Conservation (phyloP, 2,797 vertebrate genomes). For the Protonibea diacanthus region DNA sequence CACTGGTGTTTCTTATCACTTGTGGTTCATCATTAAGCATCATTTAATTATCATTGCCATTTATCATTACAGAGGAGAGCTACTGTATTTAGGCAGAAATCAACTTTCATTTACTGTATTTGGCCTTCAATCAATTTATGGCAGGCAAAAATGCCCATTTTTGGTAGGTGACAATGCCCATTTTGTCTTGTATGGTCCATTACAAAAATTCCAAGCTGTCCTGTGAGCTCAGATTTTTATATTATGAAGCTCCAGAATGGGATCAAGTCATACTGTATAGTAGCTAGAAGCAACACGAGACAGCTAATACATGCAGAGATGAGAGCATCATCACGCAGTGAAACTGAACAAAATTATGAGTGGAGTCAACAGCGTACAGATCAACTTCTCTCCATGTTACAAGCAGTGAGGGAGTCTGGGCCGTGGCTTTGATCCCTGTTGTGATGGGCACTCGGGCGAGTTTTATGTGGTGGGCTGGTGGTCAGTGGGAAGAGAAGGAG, state of each 20-base stretch:
- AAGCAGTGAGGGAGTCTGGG: conserved; percentile 10
- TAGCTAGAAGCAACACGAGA: not conserved
- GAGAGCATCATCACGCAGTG: not conserved
- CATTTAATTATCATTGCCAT: not conserved
- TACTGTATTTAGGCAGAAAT: too few relatives aligned
- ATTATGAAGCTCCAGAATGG: too few relatives aligned
- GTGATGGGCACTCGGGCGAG: conserved; percentile 35
- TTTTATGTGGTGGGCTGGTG: conserved; percentile 20
- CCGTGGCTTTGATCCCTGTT: conserved; percentile 32
- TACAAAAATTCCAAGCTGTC: too few relatives aligned
- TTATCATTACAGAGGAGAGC: not conserved
- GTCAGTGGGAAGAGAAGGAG: conserved; percentile 30
- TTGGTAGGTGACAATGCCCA: too few relatives aligned
- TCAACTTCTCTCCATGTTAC: conserved; percentile 29
- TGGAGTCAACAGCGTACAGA: conserved; percentile 24
- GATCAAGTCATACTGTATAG: too few relatives aligned
- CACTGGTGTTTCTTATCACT: not conserved
- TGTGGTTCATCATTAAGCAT: not conserved
- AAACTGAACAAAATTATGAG: conserved; percentile 16
- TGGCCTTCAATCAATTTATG: too few relatives aligned
- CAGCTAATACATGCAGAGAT: conserved; percentile 10
- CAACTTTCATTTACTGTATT: too few relatives aligned
- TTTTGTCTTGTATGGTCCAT: too few relatives aligned
- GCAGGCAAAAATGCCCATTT: too few relatives aligned
- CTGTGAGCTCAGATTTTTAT: too few relatives aligned